Evolutionary conservation across 2,888 invertebrate species (phyloP).

Genomic region (Nineta flava): DNA sequence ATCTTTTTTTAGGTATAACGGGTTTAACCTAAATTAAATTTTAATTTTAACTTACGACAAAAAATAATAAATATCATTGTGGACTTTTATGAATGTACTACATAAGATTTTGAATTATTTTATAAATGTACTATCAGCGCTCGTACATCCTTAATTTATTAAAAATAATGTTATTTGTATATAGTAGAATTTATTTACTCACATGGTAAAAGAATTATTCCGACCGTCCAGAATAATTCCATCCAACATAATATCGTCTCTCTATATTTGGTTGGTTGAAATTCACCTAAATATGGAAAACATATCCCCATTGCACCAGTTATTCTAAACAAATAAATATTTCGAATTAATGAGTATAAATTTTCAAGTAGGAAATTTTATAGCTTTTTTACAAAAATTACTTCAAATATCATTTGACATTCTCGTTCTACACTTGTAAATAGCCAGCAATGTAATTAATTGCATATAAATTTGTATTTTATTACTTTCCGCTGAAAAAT

Average conservation of each 20-base stretch:
- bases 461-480: too few relatives aligned
- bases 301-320: constrained; percentile 72
- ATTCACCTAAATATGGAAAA: constrained; percentile 69
- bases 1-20: too few relatives aligned
- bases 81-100: too few relatives aligned
- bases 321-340: constrained; percentile 41
- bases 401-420: neutral
- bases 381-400: too few relatives aligned
- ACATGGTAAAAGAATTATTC: constrained; percentile 60
- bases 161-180: too few relatives aligned
- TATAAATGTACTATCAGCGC: too few relatives aligned
- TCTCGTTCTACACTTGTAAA: neutral
- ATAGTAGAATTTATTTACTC: constrained; percentile 19
- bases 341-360: constrained; percentile 5
- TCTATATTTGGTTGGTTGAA: constrained; percentile 62
- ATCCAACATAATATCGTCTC: constrained; percentile 72
- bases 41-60: too few relatives aligned
- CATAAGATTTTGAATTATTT: too few relatives aligned
- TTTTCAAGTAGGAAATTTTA: neutral
- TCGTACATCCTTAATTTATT: too few relatives aligned
- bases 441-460: neutral
- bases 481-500: too few relatives aligned
- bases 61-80: too few relatives aligned
- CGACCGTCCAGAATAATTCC: constrained; percentile 73
- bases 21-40: too few relatives aligned